phyloP scores from a whole-genome alignment of 2,113 vertebrate genomes.

The Garra rufa region DNA sequence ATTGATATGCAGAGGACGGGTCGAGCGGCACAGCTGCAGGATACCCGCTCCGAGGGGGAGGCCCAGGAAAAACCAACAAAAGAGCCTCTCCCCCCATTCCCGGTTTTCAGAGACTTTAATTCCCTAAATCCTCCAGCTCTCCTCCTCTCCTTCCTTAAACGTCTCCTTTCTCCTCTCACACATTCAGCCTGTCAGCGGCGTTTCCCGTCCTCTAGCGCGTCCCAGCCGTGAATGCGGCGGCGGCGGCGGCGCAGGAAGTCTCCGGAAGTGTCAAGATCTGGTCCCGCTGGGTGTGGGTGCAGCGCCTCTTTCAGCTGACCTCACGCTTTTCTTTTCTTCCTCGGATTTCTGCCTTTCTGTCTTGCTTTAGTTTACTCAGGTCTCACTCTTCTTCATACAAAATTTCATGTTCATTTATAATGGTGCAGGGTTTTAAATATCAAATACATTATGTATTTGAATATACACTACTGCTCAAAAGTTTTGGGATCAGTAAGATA shows the following conservation, averaged over 20 bases:
- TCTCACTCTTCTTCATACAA: neutral
- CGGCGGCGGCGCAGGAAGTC: conserved; percentile 34
- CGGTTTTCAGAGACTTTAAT: conserved; percentile 76
- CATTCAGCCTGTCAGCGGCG: conserved; percentile 1
- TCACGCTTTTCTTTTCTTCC: neutral
- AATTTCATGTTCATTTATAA: neutral
- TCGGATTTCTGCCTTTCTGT: conserved; percentile 19
- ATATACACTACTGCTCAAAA: no score
- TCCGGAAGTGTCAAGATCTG: conserved; percentile 1
- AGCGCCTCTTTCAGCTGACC: conserved; percentile 44
- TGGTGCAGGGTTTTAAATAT: neutral
- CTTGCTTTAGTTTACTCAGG: neutral
- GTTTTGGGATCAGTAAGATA: no score
- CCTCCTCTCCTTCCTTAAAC: conserved; percentile 66
- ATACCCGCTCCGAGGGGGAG: conserved; percentile 74
- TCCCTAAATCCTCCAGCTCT: conserved; percentile 77
- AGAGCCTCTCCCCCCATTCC: conserved; percentile 63
- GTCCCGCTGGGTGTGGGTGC: neutral
- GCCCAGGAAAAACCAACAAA: conserved; percentile 79
- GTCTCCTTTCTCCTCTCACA: conserved; percentile 46
- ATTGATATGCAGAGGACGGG: conserved; percentile 84
- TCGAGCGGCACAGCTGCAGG: conserved; percentile 81
- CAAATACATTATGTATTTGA: no score
- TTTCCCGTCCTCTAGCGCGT: conserved; percentile 21
- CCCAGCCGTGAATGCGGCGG: conserved; percentile 48